These are phyloP conservation scores for Clarias gariepinus DNA, from an alignment of 2,113 vertebrate species.

Conservation along the genomic window DNA sequence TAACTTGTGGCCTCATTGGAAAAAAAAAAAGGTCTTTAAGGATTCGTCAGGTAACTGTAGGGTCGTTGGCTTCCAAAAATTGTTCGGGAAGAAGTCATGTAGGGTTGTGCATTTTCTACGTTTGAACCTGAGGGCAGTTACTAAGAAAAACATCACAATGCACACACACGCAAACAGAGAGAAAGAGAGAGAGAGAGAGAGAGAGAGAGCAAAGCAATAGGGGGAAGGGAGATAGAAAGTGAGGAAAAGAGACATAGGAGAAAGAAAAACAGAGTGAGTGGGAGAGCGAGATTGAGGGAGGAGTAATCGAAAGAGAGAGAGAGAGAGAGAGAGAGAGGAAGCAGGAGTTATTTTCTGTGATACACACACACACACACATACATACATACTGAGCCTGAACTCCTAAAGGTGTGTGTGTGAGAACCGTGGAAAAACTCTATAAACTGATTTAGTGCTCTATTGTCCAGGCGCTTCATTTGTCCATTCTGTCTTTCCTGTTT, in stretches of 20 bases:
- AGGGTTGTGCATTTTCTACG: neutral
- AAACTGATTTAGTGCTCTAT: neutral
- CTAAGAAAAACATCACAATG: neutral
- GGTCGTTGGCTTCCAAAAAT: neutral
- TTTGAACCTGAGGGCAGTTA: neutral
- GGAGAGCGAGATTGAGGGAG: neutral
- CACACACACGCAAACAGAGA: neutral
- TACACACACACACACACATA: too few species aligned
- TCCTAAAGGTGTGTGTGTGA: neutral
- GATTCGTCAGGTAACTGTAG: neutral
- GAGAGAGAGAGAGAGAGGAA: neutral
- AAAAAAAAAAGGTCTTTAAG: neutral
- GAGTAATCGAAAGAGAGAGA: neutral
- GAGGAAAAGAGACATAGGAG: conserved; percentile 47
- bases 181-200: neutral
- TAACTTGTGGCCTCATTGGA: neutral
- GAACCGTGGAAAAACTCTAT: neutral
- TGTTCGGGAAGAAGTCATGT: neutral
- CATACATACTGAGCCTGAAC: too few species aligned
- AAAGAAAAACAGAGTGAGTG: conserved; percentile 47
- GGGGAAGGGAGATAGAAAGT: conserved; percentile 55
- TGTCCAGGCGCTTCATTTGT: neutral
- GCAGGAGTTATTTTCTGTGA: neutral
- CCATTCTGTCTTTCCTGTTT: neutral
- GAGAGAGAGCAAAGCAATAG: neutral